A percentile compares a stretch with the other conserved stretches of the same genome.
phyloP scores from a whole-genome alignment of 2,888 invertebrate species.

The Pinctada fucata region DNA sequence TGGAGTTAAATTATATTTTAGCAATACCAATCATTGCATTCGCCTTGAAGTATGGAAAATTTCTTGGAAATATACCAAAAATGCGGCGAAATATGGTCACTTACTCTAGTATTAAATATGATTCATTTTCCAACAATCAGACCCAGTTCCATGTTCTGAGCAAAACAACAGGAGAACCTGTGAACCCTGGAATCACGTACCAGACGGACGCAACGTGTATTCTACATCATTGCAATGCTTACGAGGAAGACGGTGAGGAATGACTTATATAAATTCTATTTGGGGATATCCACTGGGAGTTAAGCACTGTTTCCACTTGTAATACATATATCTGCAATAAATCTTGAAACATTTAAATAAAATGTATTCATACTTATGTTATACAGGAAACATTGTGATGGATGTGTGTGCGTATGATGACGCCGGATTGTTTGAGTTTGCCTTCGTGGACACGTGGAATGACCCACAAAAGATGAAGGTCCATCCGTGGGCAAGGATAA shows the following conservation, averaged over 20 bases:
- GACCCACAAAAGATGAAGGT: background rate
- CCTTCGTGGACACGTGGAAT: background rate
- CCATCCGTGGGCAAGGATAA: background rate
- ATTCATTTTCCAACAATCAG: background rate
- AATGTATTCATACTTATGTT: too few species aligned
- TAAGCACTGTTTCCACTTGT: too few species aligned
- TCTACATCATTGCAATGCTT: conserved; percentile 84
- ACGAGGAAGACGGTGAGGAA: conserved; percentile 80
- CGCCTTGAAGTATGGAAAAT: too few species aligned
- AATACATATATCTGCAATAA: too few species aligned
- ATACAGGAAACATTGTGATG: conserved; percentile 79
- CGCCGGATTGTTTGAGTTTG: background rate
- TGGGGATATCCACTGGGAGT: too few species aligned
- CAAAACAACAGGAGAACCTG: conserved; percentile 73
- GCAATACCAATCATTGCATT: too few species aligned
- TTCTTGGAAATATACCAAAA: too few species aligned
- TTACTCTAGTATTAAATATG: background rate
- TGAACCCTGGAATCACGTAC: conserved; percentile 66
- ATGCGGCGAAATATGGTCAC: background rate
- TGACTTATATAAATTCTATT: too few species aligned
- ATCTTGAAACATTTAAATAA: too few species aligned
- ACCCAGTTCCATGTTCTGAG: conserved; percentile 56
- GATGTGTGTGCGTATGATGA: background rate
- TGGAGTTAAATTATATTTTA: too few species aligned
- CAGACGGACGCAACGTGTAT: conserved; percentile 77